Percentiles rank a stretch among this genome's conserved stretches.
These are phyloP conservation scores for Stomatorhinus ivindoensis DNA, from an alignment of 2,113 vertebrate genomes.

Conservation along the genomic window DNA sequence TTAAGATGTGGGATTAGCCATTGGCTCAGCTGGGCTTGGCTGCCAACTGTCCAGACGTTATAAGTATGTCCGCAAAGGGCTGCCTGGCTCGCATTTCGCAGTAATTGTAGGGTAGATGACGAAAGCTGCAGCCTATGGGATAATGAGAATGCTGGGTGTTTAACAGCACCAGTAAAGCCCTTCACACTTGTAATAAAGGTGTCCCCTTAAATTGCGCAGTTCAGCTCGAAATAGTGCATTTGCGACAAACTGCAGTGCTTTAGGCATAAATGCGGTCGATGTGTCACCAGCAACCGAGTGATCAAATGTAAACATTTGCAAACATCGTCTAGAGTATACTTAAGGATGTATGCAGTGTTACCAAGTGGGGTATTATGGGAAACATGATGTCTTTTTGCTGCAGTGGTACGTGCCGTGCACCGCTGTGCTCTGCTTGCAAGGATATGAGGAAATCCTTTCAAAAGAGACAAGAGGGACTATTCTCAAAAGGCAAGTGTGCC, in stretches of 20 bases:
- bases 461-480: not conserved
- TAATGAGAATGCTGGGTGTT: not conserved
- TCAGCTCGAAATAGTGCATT: not conserved
- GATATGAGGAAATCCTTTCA: not conserved
- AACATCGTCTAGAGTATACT: not conserved
- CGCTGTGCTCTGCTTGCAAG: not conserved
- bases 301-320: constrained; percentile 1
- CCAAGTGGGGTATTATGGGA: not conserved
- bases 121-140: constrained; percentile 6
- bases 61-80: not conserved
- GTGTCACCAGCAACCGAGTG: not conserved
- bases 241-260: not conserved
- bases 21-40: not conserved
- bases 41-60: not conserved
- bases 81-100: not conserved
- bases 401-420: not conserved
- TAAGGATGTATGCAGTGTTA: not conserved
- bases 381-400: not conserved
- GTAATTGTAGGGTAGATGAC: constrained; percentile 1
- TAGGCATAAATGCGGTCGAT: not conserved
- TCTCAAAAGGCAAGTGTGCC: not conserved
- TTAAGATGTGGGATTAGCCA: not conserved
- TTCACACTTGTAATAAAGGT: constrained; percentile 12
- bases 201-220: not conserved
- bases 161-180: constrained; percentile 12